Conservation (phyloP, 1,140 invertebrate genomes). For the Lepidurus apus region DNA sequence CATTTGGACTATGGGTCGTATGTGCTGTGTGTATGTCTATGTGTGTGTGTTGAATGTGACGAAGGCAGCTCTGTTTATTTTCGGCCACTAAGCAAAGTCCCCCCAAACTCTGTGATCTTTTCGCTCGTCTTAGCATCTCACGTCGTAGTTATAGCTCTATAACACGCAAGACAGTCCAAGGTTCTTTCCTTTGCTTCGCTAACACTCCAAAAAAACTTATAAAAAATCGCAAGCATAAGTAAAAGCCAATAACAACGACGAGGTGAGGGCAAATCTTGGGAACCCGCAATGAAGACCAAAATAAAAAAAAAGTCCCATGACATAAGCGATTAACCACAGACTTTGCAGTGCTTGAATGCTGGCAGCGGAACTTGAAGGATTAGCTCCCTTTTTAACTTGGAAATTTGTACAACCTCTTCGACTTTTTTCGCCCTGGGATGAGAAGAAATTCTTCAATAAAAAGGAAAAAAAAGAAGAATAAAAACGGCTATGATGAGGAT, state of each 20-base stretch:
- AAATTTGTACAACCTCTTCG: not conserved
- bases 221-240: not conserved
- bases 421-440: not conserved
- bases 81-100: constrained; percentile 9
- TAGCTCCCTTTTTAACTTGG: not conserved
- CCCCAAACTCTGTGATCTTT: not conserved
- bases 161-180: constrained; percentile 5
- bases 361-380: not conserved
- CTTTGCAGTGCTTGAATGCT: not conserved
- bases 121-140: constrained; percentile 13
- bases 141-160: constrained; percentile 10
- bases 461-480: not conserved
- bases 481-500: not conserved
- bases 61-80: constrained; percentile 21
- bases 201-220: not conserved
- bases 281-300: not conserved
- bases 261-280: not conserved
- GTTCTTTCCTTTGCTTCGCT: not conserved
- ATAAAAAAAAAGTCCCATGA: not conserved
- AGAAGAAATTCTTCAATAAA: not conserved
- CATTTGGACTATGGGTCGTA: not conserved
- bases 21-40: not conserved
- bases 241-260: constrained; percentile 3
- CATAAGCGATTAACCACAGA: not conserved
- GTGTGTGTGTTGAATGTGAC: not conserved